Evolutionary conservation across 1,140 invertebrate species (phyloP).

Genomic region (Sarcophaga bullata): DNA sequence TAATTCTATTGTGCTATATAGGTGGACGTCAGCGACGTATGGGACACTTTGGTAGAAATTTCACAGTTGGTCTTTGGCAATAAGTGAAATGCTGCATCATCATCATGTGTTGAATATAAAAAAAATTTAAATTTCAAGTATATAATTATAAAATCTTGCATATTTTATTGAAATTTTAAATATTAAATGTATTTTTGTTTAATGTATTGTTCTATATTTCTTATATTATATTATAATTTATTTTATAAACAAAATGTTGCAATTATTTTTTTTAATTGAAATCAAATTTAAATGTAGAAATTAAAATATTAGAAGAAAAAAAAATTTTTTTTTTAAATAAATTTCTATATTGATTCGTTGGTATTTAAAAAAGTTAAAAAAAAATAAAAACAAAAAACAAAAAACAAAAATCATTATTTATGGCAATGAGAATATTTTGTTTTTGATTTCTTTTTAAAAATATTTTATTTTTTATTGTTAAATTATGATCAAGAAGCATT

Average conservation of each 20-base stretch:
- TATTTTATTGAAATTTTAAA: background rate
- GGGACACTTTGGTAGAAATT: slow-evolving; percentile 64
- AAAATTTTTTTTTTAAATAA: background rate
- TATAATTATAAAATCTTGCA: background rate
- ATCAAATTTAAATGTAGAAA: background rate
- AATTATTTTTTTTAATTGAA: slow-evolving; percentile 19
- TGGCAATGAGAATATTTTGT: background rate
- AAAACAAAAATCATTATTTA: background rate
- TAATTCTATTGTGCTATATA: slow-evolving; percentile 49
- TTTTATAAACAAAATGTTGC: slow-evolving; percentile 1
- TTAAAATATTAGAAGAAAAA: background rate
- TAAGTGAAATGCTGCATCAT: slow-evolving; percentile 46
- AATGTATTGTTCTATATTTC: slow-evolving; percentile 28
- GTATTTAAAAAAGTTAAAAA: too few species aligned
- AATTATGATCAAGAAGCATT: too few species aligned
- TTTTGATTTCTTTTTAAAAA: too few species aligned
- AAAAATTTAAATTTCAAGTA: background rate
- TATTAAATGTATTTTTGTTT: slow-evolving; percentile 27
- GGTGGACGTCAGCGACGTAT: slow-evolving; percentile 64
- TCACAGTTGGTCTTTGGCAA: slow-evolving; percentile 62
- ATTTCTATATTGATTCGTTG: background rate
- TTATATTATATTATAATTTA: slow-evolving; percentile 9
- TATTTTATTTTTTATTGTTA: too few species aligned
- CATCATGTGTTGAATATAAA: background rate
- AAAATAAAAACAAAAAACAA: background rate